Evolutionary conservation across 23 tunicate species (phyloP), one percentile per base, ranked within the genome.

Genomic region (Halocynthia roretzi): DNA sequence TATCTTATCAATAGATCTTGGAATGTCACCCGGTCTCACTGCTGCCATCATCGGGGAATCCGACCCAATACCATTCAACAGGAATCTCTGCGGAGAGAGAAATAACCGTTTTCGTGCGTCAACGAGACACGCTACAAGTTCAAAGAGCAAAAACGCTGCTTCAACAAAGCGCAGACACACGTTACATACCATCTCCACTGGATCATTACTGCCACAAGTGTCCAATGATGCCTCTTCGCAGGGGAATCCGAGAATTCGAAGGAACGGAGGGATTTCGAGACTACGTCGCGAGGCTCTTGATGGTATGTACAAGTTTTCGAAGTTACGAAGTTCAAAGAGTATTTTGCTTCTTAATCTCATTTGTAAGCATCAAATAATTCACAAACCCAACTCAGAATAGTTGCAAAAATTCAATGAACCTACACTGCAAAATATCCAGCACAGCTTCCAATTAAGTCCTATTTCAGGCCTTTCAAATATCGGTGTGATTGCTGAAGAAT

Each of bases 1-100:
- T 71, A 9, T 53, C 44, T 31, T 31, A 31, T 31, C 44, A 31
- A 31, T 31, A 86, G 92, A 86, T 70, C 77, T 86, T 2, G 83
- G 92, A 51, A 63, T 86, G 61, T 86, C 92, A 5, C 92, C 92
- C 11, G 86, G 92, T 6, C 44, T 86, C 19, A 86, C 92, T 10
- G 85, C 92, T 5, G 92, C 92, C 51, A 86, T 86, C 51, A 86
- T 86, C 76, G 73, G 54, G 9, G 92, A 81, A 74, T 55, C 80
- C 17, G 92, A 74, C 20, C 61, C 78, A 1, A 11, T 44, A 8
- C 18, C 50, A 8, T 56, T 74, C 1, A 54, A 54, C 14, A 48
- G 60, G 8, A 56, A 20, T 74, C 17, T 54, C 21, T 8, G 18
- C 14, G 23, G 56, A 20, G 78, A 74, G 31, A 4, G 78, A 12